Evolutionary conservation across 2,113 vertebrate genomes (phyloP), one percentile per base, ranked within the genome.

Genomic region (Rissa tridactyla): DNA sequence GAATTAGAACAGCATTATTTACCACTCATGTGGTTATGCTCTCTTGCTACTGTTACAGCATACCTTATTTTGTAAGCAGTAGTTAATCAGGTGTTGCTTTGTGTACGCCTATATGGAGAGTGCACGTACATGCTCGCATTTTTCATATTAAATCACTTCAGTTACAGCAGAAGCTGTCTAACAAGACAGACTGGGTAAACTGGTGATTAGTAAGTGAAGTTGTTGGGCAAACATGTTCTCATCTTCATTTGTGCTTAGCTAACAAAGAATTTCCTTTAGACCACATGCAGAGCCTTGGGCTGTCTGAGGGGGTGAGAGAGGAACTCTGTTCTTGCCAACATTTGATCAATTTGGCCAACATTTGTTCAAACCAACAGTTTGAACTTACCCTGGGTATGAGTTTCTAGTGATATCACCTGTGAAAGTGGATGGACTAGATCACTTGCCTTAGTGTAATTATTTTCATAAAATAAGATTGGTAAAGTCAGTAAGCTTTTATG

Each of bases 111-210:
- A 8, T 30, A 29, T 30, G 77, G 42, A 61, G 73, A 54, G 64
- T 32, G 40, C 65, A 27, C 55, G 84, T 49, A 64, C 0, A 2
- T 51, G 40, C 86, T 83, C 54, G 2, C 29, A 51, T 7, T 38
- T 66, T 84, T 47, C 55, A 13, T 88, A 30, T 27, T 32, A 10
- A 86, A 62, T 92, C 65, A 58, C 47, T 47, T 72, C 52, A 19
- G 73, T 96, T 96, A 47, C 91, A 91, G 21, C 93, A 87, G 77
- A 86, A 89, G 91, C 78, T 85, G 94, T 42, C 80, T 55, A 61
- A 91, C 94, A 11, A 75, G 96, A 82, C 84, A 46, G 0, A 90
- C 96, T 80, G 93, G 96, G 79, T 77, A 46, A 88, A 54, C 96
- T 80, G 81, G 94, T 72, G 82, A 72, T 92, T 60, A 61, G 17